These are phyloP conservation scores for Trachurus trachurus DNA, from an alignment of 2,797 vertebrate genomes.

Conservation along the genomic window DNA sequence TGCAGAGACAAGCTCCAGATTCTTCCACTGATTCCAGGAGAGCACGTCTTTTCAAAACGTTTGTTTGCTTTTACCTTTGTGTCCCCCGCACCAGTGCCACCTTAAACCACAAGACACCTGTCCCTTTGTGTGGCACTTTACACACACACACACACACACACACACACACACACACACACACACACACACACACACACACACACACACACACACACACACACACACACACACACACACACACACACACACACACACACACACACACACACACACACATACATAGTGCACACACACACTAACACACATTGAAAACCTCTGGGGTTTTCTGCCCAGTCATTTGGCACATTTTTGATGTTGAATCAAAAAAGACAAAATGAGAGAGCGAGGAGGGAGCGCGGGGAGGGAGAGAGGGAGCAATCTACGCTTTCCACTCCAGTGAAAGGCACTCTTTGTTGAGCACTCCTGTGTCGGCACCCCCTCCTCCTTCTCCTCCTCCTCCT, in stretches of 20 bases:
- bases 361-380: constrained; percentile 75
- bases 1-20: not conserved
- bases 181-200: constrained; percentile 33
- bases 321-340: constrained; percentile 76
- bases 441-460: constrained; percentile 82
- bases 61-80: constrained; percentile 65
- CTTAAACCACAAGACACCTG: constrained; percentile 76
- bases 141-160: constrained; percentile 26
- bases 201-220: constrained; percentile 29
- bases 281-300: constrained; percentile 35
- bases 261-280: constrained; percentile 28
- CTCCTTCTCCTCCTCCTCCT: not conserved
- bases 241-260: constrained; percentile 25
- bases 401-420: constrained; percentile 66
- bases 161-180: constrained; percentile 25
- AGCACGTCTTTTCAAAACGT: constrained; percentile 14
- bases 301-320: constrained; percentile 55
- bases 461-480: constrained; percentile 51
- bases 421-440: constrained; percentile 80
- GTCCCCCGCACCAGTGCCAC: constrained; percentile 43
- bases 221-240: constrained; percentile 23
- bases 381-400: constrained; percentile 32
- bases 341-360: constrained; percentile 81
- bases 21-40: constrained; percentile 1
- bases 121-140: constrained; percentile 70